Base-by-base conservation (phyloP, 2,888 invertebrate species). In the Eretmocerus hayati region DNA sequence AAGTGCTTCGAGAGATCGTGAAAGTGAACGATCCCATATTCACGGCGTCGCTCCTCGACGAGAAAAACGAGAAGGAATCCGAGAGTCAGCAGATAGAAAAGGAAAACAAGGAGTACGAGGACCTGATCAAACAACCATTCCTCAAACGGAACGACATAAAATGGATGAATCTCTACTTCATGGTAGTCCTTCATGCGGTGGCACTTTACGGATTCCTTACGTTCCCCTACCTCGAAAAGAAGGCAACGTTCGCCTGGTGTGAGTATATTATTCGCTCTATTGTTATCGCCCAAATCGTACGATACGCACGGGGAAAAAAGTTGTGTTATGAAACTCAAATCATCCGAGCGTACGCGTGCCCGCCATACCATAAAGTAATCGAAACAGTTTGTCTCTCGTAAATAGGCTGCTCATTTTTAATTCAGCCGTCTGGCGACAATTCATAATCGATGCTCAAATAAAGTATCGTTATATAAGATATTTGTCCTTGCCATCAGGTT, bases 191-290 rank as follows among this genome's bases (percentile, higher is more conserved):
- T 37, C 80, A 81, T 55, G 8, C 78, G 0, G 54, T 72, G 1
- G 67, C 71, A 4, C 1, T 75, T 0, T 56, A 72, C 46, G 73
- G 68, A 50, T 53, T 75, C 2, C 0, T 71, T 2, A 59, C 65
- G 15, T 73, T 59, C 61, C 63, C 68, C 38, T 49, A 57, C 19
- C 31, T 59, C 38, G 48, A 74, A 58, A 54, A 72, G 47, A 42
- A 74, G 58, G 63, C 68, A 42, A 74, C 80, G 3, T 49, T 72
- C 0, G 1, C 75, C 2, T 82, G 77, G 66, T 75, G 83, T 83
- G 71, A 80, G 81, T 52, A 26, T 26, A 26, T 11, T n/a, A 11
- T 19, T 20, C 18, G 19, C 20, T 6, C 3, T 20, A 9, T 36
- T 4, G 5, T 20, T 36, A 9, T 16, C 18, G 20, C 20, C 15